Conservation (phyloP, 2,113 vertebrate genomes). For the Athene cunicularia region DNA sequence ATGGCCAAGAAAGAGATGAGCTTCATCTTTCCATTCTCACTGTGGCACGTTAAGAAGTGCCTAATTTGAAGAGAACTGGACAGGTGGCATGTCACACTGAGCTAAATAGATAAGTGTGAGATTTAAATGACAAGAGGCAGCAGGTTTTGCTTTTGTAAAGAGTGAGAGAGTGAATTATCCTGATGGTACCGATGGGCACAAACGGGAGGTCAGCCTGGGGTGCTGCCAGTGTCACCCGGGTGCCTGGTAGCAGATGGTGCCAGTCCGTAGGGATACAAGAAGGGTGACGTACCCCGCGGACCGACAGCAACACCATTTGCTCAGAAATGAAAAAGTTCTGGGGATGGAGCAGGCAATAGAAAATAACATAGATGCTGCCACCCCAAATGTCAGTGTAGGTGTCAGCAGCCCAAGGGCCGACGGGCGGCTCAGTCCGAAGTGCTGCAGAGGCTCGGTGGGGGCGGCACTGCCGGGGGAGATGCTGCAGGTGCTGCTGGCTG, state of each 20-base stretch:
- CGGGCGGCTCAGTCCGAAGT: neutral
- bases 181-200: neutral
- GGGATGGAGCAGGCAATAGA: neutral
- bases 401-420: neutral
- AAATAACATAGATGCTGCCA: neutral
- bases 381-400: fast-evolving
- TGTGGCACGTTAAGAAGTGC: neutral
- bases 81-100: slow-evolving; percentile 9
- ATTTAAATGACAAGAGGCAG: slow-evolving; percentile 33
- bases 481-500: slow-evolving; percentile 19
- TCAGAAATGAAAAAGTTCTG: neutral
- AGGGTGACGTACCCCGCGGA: neutral
- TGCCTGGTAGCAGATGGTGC: slow-evolving; percentile 3
- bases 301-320: neutral
- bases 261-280: neutral
- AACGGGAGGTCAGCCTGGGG: neutral
- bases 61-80: neutral
- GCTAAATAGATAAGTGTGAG: slow-evolving; percentile 26
- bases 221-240: neutral
- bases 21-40: neutral
- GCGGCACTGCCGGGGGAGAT: neutral
- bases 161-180: neutral
- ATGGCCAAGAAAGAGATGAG: neutral
- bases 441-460: neutral
- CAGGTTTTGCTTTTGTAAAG: neutral